Evolutionary conservation across 2,797 vertebrate genomes (phyloP).

Genomic region (Diglossa cyanea): DNA sequence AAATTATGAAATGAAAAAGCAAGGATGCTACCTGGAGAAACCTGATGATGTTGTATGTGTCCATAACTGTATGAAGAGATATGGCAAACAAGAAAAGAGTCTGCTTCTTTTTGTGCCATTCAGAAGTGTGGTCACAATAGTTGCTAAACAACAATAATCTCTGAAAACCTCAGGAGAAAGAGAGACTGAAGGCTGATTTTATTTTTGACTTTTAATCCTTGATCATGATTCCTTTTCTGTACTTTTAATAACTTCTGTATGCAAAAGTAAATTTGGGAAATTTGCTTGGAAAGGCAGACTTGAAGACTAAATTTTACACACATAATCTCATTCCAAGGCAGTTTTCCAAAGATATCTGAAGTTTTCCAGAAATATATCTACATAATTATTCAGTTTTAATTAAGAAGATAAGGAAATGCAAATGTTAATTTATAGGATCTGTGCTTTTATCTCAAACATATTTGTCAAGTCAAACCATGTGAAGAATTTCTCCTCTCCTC

Average conservation of each 20-base stretch:
- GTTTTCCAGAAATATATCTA: neutral
- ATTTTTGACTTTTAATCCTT: neutral
- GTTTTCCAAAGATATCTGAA: neutral
- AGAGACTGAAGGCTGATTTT: neutral
- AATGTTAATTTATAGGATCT: neutral
- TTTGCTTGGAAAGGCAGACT: neutral
- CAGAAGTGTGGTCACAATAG: neutral
- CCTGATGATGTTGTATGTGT: neutral
- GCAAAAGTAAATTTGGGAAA: neutral
- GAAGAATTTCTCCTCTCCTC: neutral
- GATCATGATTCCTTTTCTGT: neutral
- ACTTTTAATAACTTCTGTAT: neutral
- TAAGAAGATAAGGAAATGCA: neutral
- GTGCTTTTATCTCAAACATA: neutral
- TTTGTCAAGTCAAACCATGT: neutral
- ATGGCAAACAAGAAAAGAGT: neutral
- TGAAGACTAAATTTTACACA: neutral
- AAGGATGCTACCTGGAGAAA: neutral
- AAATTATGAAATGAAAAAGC: neutral
- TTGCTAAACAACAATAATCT: neutral
- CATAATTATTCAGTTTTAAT: neutral
- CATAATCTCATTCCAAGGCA: neutral
- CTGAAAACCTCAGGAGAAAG: neutral
- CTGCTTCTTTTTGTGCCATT: neutral
- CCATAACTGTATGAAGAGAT: neutral